Evolutionary conservation across 2,888 invertebrate species (phyloP), one percentile per base, ranked within the genome.

Genomic region (Harpagoxenus sublaevis): DNA sequence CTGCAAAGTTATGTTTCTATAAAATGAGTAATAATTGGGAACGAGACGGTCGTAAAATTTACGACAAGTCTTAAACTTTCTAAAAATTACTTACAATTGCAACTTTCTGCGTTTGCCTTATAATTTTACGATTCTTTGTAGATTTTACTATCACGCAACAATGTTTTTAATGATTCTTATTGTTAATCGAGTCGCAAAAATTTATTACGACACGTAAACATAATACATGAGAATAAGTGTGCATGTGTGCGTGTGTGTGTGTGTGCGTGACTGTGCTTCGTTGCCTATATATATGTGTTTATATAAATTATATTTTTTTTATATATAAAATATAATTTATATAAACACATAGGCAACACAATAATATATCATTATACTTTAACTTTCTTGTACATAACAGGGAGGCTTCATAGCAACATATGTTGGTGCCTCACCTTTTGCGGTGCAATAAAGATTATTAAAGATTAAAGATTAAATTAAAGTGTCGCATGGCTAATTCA

Each of bases 201-300:
- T 75, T 90, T 90, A 91, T 92, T 87, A 89, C 86, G 84, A 83
- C 86, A 84, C 90, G 92, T 90, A 92, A 92, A 92, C 91, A 91
- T 93, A 92, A 93, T 92, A 75, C 89, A 93, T 91, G 89, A 92
- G 88, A 74, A 84, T 91, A 45, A 92, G 92, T 92, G 6, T 91
- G 90, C 23, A 55, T 55, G 23, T 23, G 23, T 23, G 23, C 0
- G 23, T 23, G 23, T 0, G 23, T 23, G 23, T 23, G 23, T 23
- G 23, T 23, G 23, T 23, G 23, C 23, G 0, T 23, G 23, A 23
- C 23, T 23, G 23, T 23, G 23, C 23, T 23, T 23, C 23, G 23
- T 23, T 23, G 23, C 23, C 0, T 23, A n/a, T n/a, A n/a, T n/a
- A n/a, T n/a, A 23, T 23, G 23, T 23, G 23, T 23, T 23, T 23